Base-by-base conservation (phyloP, 2,888 invertebrate species). In the Malthinus seriepunctatus region DNA sequence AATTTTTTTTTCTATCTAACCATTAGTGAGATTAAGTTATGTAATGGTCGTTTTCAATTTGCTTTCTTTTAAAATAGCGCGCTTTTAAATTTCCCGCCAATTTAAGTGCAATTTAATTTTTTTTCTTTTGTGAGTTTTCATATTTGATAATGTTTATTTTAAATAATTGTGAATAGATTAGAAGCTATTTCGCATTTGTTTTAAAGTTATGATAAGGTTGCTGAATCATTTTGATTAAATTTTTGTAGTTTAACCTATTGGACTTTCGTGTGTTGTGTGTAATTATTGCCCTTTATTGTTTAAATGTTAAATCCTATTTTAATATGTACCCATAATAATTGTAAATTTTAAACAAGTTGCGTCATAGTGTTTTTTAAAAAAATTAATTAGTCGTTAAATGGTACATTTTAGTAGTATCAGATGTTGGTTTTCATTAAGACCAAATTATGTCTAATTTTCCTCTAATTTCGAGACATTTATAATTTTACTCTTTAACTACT, bases 261-360 rank as follows among this genome's bases (percentile, higher is more conserved):
- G 32, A 32, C n/a, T 34, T 32, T 32, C 23, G 34, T 51, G 14
- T 51, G 42, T 44, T 39, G 39, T 44, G 51, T 39, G n/a, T n/a
- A n/a, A n/a, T n/a, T n/a, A n/a, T n/a, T n/a, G n/a, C n/a, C n/a
- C 33, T 45, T 32, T 33, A 23, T 51, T 51, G 11, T 42, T 42
- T 34, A 51, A 51, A 51, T 33, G 35, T 35, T 51, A 14, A 51
- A 44, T 51, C 51, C 42, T 42, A 39, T 51, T 42, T 42, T 35
- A n/a, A 15, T n/a, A 51, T 12, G 32, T 32, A 39, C 37, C 10
- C 32, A 42, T 32, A 23, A 23, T 45, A 15, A 46, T 46, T 32
- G 33, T 42, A 51, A 51, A 7, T 8, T 44, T 51, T 44, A 34
- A 51, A 51, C 39, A 15, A 42, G 9, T 51, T 51, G 44, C 51